Conservation (phyloP, 2,113 vertebrate species). For the Orientallactaga bullata region DNA sequence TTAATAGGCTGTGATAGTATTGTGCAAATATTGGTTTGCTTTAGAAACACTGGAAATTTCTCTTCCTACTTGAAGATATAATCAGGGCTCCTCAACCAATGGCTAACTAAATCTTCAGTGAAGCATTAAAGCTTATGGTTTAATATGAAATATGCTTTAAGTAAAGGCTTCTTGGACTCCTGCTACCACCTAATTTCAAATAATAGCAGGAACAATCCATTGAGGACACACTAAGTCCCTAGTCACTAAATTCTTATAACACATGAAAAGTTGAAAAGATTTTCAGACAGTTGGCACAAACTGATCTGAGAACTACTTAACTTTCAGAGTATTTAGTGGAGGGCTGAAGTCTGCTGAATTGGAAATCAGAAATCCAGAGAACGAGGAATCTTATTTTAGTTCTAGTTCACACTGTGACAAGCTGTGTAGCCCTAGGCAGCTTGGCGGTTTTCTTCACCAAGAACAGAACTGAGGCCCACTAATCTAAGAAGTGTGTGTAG, state of each 20-base stretch:
- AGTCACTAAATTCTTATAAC: background rate
- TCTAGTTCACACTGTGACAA: conserved; percentile 54
- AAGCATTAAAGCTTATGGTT: conserved; percentile 27
- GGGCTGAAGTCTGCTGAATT: conserved; percentile 64
- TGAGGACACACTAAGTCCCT: background rate
- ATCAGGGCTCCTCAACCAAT: background rate
- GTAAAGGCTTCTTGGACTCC: background rate
- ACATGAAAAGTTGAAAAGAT: conserved; percentile 48
- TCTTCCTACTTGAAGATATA: conserved; percentile 15
- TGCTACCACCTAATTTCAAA: conserved; percentile 24
- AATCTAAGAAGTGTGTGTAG: conserved; percentile 5
- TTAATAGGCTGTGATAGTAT: background rate
- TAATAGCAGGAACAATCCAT: background rate
- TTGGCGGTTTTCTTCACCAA: conserved; percentile 50
- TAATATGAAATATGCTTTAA: background rate
- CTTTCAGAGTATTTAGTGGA: conserved; percentile 61
- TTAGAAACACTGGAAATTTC: conserved; percentile 2
- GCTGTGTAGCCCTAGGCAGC: conserved; percentile 46
- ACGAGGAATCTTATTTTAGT: conserved; percentile 65
- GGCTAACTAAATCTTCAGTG: background rate
- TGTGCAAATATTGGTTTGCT: background rate
- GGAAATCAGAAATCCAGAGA: conserved; percentile 61
- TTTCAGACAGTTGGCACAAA: conserved; percentile 67
- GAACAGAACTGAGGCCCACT: conserved; percentile 51
- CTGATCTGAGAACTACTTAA: conserved; percentile 61